A percentile compares a stretch with the other conserved stretches of the same genome.
These are phyloP conservation scores for Taeniopygia guttata DNA, from an alignment of 2,797 vertebrate species.

Conservation along the genomic window DNA sequence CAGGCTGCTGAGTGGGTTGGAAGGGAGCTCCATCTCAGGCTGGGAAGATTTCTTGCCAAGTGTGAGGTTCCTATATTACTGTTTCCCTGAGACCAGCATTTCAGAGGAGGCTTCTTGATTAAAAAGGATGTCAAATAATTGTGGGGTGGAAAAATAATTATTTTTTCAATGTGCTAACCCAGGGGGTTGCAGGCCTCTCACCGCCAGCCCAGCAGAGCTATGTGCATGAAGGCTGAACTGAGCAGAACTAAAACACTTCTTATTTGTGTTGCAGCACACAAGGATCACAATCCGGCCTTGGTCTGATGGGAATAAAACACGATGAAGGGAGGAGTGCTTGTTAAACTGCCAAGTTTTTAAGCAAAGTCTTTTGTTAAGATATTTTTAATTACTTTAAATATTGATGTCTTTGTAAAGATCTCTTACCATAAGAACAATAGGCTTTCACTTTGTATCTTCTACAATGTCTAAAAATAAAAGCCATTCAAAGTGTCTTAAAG, in stretches of 20 bases:
- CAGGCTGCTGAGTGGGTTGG: background rate
- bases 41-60: background rate
- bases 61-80: background rate
- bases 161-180: background rate
- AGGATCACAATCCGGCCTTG: conserved; percentile 57
- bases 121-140: background rate
- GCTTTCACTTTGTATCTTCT: background rate
- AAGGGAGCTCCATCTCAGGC: background rate
- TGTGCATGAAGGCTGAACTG: background rate
- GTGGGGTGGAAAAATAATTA: background rate
- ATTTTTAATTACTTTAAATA: conserved; percentile 51
- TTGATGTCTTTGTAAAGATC: conserved; percentile 32
- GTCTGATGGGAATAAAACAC: conserved; percentile 73
- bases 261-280: conserved; percentile 50
- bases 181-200: background rate
- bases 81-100: background rate
- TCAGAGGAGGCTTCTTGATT: background rate
- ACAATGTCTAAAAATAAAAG: conserved; percentile 60
- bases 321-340: conserved; percentile 28
- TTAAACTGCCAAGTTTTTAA: conserved; percentile 26
- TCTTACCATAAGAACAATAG: background rate
- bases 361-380: conserved; percentile 47
- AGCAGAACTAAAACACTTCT: background rate
- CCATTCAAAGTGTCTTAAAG: conserved; percentile 21
- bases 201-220: background rate